phyloP scores from a whole-genome alignment of 2,797 vertebrate genomes.

The Phrynocephalus vlangalii region DNA sequence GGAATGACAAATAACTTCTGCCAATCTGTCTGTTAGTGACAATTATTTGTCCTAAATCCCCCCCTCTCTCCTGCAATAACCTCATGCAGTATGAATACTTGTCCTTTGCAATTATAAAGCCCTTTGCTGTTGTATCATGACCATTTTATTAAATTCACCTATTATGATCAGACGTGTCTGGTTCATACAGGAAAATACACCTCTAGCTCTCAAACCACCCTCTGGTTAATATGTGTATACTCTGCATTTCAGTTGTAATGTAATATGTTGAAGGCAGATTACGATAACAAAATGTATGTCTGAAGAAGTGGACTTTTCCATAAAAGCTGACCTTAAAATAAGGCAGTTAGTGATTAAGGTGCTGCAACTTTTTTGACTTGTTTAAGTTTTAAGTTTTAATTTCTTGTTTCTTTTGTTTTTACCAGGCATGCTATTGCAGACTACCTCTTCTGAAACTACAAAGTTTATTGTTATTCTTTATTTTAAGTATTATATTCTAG shows the following conservation, averaged over 20 bases:
- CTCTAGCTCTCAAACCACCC: not conserved
- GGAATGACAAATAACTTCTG: not conserved
- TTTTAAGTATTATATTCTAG: too few relatives aligned
- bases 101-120: not conserved
- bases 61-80: not conserved
- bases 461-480: too few relatives aligned
- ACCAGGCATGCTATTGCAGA: too few relatives aligned
- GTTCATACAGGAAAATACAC: not conserved
- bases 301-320: too few relatives aligned
- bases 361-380: too few relatives aligned
- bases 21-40: not conserved
- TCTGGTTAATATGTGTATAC: not conserved
- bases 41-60: not conserved
- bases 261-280: not conserved
- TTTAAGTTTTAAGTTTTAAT: too few relatives aligned
- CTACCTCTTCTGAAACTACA: too few relatives aligned
- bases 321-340: too few relatives aligned
- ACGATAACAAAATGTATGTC: not conserved
- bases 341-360: too few relatives aligned
- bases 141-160: not conserved
- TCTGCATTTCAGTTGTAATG: not conserved
- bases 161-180: not conserved
- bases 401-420: too few relatives aligned
- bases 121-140: too few relatives aligned
- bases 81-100: not conserved